Evolutionary conservation across 2,797 vertebrate genomes (phyloP).

Genomic region (Brachyalestes nurse): DNA sequence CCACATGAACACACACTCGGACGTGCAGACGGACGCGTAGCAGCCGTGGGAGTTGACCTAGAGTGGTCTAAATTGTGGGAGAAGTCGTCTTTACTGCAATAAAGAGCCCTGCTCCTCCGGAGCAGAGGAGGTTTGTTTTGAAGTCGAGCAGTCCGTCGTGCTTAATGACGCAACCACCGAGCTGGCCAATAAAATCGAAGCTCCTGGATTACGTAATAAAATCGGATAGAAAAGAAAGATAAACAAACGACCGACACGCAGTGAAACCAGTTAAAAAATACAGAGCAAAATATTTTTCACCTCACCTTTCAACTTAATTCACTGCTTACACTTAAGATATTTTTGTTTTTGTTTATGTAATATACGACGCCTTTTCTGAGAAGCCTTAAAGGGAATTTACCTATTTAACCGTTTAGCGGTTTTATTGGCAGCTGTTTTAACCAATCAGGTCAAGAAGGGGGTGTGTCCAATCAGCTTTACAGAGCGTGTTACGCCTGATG

Average conservation of each 20-base stretch:
- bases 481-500: not conserved
- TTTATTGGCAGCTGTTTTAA: not conserved
- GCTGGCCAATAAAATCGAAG: conserved; percentile 55
- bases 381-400: not conserved
- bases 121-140: not conserved
- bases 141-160: conserved; percentile 10
- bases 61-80: conserved; percentile 1
- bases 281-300: not conserved
- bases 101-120: not conserved
- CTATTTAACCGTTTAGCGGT: not conserved
- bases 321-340: not conserved
- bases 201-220: conserved; percentile 58
- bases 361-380: not conserved
- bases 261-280: not conserved
- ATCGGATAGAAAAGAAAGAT: not conserved
- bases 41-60: not conserved
- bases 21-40: conserved; percentile 60
- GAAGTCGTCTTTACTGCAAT: not conserved
- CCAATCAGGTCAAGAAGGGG: not conserved
- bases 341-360: not conserved
- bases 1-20: conserved; percentile 49
- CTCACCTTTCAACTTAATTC: not conserved
- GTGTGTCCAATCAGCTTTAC: not conserved
- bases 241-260: not conserved
- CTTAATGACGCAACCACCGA: conserved; percentile 63